Evolutionary conservation across 1,140 invertebrate genomes (phyloP).

Genomic region (Tetramorium parvispinum): DNA sequence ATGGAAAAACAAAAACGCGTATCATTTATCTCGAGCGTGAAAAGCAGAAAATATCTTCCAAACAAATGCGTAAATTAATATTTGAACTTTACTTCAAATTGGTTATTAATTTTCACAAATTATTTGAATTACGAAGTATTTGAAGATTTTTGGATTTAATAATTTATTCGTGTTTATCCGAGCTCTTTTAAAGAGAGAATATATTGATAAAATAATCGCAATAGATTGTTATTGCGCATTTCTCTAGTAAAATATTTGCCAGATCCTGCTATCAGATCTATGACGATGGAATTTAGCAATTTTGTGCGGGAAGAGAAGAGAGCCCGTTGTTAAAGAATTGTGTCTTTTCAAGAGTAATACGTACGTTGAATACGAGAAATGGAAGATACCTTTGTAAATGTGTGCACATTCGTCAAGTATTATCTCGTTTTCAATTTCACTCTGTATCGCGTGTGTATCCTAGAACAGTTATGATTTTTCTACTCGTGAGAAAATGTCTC

Average conservation of each 20-base stretch:
- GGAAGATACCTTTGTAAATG: background rate
- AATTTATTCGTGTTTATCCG: background rate
- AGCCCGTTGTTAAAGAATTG: background rate
- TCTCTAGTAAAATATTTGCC: background rate
- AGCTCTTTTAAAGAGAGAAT: background rate
- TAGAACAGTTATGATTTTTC: conserved; percentile 20
- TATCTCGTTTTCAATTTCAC: background rate
- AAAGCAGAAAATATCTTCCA: background rate
- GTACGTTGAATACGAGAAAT: conserved; percentile 13
- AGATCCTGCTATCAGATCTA: background rate
- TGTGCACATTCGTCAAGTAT: background rate
- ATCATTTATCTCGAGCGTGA: background rate
- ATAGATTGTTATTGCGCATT: conserved; percentile 4
- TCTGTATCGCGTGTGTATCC: background rate
- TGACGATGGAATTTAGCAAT: background rate
- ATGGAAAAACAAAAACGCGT: background rate
- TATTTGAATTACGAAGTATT: background rate
- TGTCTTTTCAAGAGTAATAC: conserved; percentile 7
- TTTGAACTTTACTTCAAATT: background rate
- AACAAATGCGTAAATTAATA: background rate
- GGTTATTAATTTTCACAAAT: background rate
- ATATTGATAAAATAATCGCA: background rate
- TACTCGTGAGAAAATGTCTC: background rate
- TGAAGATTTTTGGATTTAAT: background rate
- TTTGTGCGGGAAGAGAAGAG: background rate